These are phyloP conservation scores for Ylistrum balloti DNA, from an alignment of 1,140 invertebrate species.

Conservation along the genomic window DNA sequence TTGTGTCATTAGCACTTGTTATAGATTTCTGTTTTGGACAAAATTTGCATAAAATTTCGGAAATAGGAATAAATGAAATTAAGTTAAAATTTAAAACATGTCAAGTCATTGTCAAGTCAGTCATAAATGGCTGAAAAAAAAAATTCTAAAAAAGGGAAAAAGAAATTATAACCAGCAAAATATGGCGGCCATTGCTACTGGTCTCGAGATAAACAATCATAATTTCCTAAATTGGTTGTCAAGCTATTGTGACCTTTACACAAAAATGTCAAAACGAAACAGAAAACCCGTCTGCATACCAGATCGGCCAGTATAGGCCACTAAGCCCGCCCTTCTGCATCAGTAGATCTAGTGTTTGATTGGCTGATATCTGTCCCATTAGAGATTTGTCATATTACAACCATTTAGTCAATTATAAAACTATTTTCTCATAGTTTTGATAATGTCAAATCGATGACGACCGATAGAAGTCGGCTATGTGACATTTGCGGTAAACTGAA, in stretches of 20 bases:
- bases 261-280: conserved; percentile 7
- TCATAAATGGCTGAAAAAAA: too few species aligned
- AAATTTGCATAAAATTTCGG: too few species aligned
- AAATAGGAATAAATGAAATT: too few species aligned
- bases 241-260: neutral
- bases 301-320: neutral
- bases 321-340: neutral
- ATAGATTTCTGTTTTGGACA: too few species aligned
- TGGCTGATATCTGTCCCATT: neutral
- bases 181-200: neutral
- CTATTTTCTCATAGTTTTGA: conserved; percentile 35
- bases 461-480: neutral
- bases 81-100: too few species aligned
- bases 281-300: neutral
- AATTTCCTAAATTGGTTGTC: conserved; percentile 2
- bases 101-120: too few species aligned
- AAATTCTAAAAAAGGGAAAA: too few species aligned
- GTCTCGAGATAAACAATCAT: neutral
- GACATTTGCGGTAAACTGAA: conserved; percentile 10
- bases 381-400: conserved; percentile 15
- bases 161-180: neutral
- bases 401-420: conserved; percentile 14
- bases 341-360: neutral
- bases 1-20: too few species aligned
- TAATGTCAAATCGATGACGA: neutral